Evolutionary conservation across 2,888 invertebrate genomes (phyloP).

Genomic region (Caradrina clavipalpis): DNA sequence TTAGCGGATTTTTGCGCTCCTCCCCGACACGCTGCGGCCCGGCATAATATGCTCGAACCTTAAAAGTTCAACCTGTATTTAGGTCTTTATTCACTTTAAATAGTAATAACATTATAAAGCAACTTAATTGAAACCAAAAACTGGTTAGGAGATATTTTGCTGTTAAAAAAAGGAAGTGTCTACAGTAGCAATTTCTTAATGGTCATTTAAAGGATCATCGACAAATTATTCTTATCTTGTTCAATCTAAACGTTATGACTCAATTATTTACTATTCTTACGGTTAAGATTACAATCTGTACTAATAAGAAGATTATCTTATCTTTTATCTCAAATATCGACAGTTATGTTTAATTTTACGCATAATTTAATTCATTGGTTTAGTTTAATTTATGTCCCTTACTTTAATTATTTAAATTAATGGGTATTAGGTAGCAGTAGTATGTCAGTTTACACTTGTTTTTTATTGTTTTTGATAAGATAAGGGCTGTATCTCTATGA

Average conservation of each 20-base stretch:
- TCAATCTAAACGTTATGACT: background rate
- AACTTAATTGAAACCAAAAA: no score
- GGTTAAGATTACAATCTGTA: slow-evolving; percentile 14
- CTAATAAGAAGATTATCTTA: slow-evolving; percentile 6
- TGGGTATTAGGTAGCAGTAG: background rate
- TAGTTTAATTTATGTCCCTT: background rate
- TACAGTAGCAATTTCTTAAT: background rate
- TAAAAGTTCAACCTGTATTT: no score
- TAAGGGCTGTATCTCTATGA: background rate
- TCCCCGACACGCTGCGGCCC: no score
- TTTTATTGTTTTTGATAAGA: slow-evolving; percentile 3
- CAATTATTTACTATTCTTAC: background rate
- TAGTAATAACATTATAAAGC: no score
- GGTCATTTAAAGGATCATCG: background rate
- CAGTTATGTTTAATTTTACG: background rate
- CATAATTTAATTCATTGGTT: background rate
- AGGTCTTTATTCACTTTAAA: no score
- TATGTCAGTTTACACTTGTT: background rate
- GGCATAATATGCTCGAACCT: no score
- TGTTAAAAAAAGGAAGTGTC: background rate
- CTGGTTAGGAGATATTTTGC: no score
- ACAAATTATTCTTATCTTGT: background rate
- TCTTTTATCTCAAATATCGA: background rate
- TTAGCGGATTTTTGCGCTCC: no score
- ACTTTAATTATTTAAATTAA: slow-evolving; percentile 7